Evolutionary conservation across 2,113 vertebrate genomes (phyloP), one percentile per base, ranked within the genome.

Genomic region (Heterochromis multidens): DNA sequence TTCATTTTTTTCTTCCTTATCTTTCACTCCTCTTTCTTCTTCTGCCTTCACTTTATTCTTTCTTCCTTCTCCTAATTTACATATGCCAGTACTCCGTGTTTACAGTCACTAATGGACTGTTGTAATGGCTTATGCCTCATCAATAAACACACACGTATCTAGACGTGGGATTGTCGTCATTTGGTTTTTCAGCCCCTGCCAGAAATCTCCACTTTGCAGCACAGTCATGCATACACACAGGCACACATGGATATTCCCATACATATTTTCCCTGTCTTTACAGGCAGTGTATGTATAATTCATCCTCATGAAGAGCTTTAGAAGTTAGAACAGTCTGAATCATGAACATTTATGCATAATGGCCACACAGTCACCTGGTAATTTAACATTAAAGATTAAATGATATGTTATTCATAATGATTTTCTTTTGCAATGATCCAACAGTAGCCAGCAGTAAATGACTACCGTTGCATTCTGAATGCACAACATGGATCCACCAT

Each of bases 41-140:
- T 83, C 19, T 31, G 58, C 56, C n/a, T 49, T 80, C 1, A 13
- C 59, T 85, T 67, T 89, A 65, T 72, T 77, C 74, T 83, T 65
- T 54, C 78, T 87, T 83, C 54, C 25, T 49, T 76, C 58, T 91
- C 54, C 5, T 74, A 13, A 79, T 40, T 82, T 19, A 81, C 49
- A 6, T 54, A 87, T 74, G 58, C 80, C 77, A 62, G 79, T 84
- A n/a, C 80, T 81, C 63, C 58, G 1, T 91, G 93, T 94, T 94
- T 94, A 92, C 82, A 93, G 86, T 78, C 35, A 19, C 81, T 90
- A 92, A 90, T 94, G 88, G 91, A 92, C 88, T 84, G 79, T 88
- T 92, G 90, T 57, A 57, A 87, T 85, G 88, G 70, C 81, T 83
- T 79, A 74, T 4, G 72, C 84, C 87, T 89, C 81, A 78, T 93